Percentiles rank a stretch among this genome's conserved stretches.
Conservation (phyloP, 2,797 vertebrate genomes). For the Siniperca scherzeri region DNA sequence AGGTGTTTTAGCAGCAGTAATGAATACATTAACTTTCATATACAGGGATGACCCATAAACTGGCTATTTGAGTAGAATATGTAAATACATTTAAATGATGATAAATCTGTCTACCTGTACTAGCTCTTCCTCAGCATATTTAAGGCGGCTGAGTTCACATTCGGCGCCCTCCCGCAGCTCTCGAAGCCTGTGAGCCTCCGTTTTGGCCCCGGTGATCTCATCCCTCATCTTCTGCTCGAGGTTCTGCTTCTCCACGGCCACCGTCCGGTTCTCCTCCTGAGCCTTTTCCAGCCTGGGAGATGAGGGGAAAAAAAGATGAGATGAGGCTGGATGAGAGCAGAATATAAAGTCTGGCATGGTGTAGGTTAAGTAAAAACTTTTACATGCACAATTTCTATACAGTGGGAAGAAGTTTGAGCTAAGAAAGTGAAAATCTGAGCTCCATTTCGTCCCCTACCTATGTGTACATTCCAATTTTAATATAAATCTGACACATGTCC, state of each 20-base stretch:
- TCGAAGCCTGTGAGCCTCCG: slow-evolving; percentile 92
- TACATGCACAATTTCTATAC: not conserved
- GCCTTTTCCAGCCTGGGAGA: slow-evolving; percentile 93
- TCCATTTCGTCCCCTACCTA: no score
- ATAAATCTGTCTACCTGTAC: slow-evolving; percentile 89
- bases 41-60: not conserved
- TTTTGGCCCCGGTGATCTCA: slow-evolving; percentile 96
- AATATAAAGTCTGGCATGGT: not conserved
- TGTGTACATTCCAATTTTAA: not conserved
- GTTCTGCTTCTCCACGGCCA: slow-evolving; percentile 98
- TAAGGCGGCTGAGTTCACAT: slow-evolving; percentile 95
- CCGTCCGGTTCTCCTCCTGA: slow-evolving; percentile 97
- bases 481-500: not conserved
- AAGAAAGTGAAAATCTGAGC: not conserved
- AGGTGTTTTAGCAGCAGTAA: slow-evolving; percentile 17
- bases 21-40: slow-evolving; percentile 20
- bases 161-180: slow-evolving; percentile 95
- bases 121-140: slow-evolving; percentile 97
- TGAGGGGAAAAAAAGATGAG: not conserved
- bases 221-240: slow-evolving; percentile 98
- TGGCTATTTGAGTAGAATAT: not conserved
- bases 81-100: not conserved
- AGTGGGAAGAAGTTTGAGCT: not conserved
- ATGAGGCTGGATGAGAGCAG: no score
- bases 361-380: not conserved